These are phyloP conservation scores for Hiodon alosoides DNA, from an alignment of 2,113 vertebrate species.

Conservation along the genomic window DNA sequence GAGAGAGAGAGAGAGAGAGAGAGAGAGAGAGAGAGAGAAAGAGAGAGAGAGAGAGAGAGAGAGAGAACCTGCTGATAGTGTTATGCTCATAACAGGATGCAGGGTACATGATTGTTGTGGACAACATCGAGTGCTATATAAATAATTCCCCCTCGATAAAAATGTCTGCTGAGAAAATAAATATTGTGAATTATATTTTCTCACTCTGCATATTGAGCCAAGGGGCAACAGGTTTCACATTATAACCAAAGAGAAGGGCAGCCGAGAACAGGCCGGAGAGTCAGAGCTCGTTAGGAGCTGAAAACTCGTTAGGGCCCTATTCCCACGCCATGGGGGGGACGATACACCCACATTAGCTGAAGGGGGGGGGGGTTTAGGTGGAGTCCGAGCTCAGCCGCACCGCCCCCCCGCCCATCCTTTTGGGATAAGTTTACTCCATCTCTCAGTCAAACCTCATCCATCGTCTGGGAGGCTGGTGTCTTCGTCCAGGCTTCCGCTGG, in stretches of 20 bases:
- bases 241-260: background rate
- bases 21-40: too few relatives aligned
- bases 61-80: too few relatives aligned
- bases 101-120: too few relatives aligned
- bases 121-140: too few relatives aligned
- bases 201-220: background rate
- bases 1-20: constrained; percentile 4
- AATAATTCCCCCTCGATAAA: too few relatives aligned
- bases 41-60: too few relatives aligned
- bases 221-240: background rate
- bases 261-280: background rate
- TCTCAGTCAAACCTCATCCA: constrained; percentile 22
- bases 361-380: constrained; percentile 10
- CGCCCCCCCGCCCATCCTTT: too few relatives aligned
- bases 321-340: background rate
- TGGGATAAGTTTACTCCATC: constrained; percentile 5
- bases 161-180: too few relatives aligned
- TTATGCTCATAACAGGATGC: too few relatives aligned
- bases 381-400: too few relatives aligned
- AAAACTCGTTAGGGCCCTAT: background rate
- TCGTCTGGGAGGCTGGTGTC: constrained; percentile 39
- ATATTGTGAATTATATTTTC: too few relatives aligned
- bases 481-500: constrained; percentile 32
- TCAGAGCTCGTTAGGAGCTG: background rate
- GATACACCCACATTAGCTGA: too few relatives aligned